Evolutionary conservation across 23 tunicate species (phyloP), one percentile per base, ranked within the genome.

Genomic region (Trididemnum clinides): DNA sequence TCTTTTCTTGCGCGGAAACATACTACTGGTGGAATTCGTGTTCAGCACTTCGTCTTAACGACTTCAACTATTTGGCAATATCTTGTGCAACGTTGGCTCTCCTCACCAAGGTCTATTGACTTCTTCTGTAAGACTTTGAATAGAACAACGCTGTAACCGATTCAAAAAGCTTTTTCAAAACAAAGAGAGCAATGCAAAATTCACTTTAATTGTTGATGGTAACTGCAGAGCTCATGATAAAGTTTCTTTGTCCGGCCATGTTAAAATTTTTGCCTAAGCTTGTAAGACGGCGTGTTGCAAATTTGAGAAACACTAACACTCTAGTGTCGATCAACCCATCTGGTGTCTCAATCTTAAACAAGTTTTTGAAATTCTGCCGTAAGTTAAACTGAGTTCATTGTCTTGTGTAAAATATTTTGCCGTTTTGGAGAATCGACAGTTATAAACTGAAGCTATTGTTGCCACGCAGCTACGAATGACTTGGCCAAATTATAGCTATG

Each of bases 171-270:
- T 70, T 70, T 70, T 70, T 70, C 25, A 28, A 30, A 70, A 70
- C 20, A 7, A 70, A 23, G 36, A 20, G 36, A 28, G 77, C 77
- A 70, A 70, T 70, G n/a, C 77, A 70, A 70, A 70, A 70, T 30
- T 70, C 38, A 31, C 77, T 70, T n/a, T 28, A 70, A 70, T 70
- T 10, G 38, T 23, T 70, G 77, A 70, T 6, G 30, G 25, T 37
- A 70, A 21, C 37, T 70, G 77, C 77, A 28, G 38, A 6, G 38
- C 77, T 30, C 77, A 6, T 70, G 77, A 31, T 33, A 37, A 70
- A 70, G 38, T 70, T 70, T 70, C 77, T 31, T 30, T 70, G 21
- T 70, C 77, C 20, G 77, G 39, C 77, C 77, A 70, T 70, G 77
- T 12, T n/a, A 37, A 70, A 70, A 70, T 70, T 70, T 70, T 23